Percentiles rank a stretch among this genome's conserved stretches.
Evolutionary conservation across 2,888 invertebrate species (phyloP).

Genomic region (Chesias legatella): DNA sequence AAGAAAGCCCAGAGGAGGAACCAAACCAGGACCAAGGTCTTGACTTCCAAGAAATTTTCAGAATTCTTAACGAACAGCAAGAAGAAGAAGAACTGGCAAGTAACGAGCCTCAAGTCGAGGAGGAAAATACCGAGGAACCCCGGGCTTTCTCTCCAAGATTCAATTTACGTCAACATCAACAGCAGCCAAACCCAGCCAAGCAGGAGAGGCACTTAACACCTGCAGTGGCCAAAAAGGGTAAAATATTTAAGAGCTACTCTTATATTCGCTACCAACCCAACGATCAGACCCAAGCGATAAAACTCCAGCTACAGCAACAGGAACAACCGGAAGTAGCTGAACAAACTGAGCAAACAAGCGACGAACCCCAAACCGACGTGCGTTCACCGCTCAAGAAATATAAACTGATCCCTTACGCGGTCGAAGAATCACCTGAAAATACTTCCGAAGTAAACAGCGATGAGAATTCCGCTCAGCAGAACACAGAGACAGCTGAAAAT

Average conservation of each 20-base stretch:
- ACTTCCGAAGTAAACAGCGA: slow-evolving; percentile 14
- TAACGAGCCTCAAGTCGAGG: slow-evolving; percentile 23
- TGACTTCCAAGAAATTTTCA: slow-evolving; percentile 26
- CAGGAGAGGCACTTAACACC: slow-evolving; percentile 26
- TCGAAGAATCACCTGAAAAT: slow-evolving; percentile 8
- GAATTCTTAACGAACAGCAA: slow-evolving; percentile 25
- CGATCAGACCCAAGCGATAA: slow-evolving; percentile 27
- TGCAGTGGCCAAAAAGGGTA: slow-evolving; percentile 27
- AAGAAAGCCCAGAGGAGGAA: slow-evolving; percentile 15
- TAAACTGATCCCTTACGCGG: neutral
- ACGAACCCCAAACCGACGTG: slow-evolving; percentile 7
- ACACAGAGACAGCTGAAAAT: slow-evolving; percentile 12
- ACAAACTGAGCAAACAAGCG: slow-evolving; percentile 10
- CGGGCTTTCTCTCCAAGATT: slow-evolving; percentile 26
- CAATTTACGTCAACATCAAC: slow-evolving; percentile 16
- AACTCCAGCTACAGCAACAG: slow-evolving; percentile 20
- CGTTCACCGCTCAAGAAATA: slow-evolving; percentile 14
- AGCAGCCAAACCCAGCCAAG: slow-evolving; percentile 5
- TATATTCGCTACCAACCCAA: slow-evolving; percentile 33
- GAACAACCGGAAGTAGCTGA: slow-evolving; percentile 15
- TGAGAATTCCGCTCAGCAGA: neutral
- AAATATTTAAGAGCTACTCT: slow-evolving; percentile 16
- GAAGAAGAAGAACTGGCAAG: slow-evolving; percentile 16
- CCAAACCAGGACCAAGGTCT: slow-evolving; percentile 16
- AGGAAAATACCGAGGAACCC: slow-evolving; percentile 22